phyloP scores from a whole-genome alignment of 2,888 invertebrate genomes.

The Latheticus oryzae region DNA sequence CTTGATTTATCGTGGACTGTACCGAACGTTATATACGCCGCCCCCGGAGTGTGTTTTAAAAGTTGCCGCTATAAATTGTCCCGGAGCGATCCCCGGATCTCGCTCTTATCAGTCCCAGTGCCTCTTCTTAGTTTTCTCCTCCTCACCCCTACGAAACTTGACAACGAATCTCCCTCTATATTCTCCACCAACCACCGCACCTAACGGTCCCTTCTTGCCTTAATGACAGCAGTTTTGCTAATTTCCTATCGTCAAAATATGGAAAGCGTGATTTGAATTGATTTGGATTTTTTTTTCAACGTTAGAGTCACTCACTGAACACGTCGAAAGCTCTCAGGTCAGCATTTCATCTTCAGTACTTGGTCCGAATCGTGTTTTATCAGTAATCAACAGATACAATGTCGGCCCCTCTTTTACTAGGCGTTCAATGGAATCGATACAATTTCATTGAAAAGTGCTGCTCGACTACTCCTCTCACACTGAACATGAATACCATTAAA shows the following conservation, averaged over 20 bases:
- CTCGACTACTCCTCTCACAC: slow-evolving; percentile 37
- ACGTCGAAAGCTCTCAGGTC: slow-evolving; percentile 54
- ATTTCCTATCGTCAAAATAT: slow-evolving; percentile 27
- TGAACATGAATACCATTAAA: slow-evolving; percentile 45
- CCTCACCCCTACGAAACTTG: slow-evolving; percentile 38
- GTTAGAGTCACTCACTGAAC: slow-evolving; percentile 39
- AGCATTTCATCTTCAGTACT: slow-evolving; percentile 57
- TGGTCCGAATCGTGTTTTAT: slow-evolving; percentile 57
- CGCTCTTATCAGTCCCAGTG: slow-evolving; percentile 64
- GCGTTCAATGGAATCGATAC: slow-evolving; percentile 46
- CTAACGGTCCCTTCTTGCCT: slow-evolving; percentile 21
- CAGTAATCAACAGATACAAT: slow-evolving; percentile 52
- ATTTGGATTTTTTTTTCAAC: slow-evolving; percentile 23
- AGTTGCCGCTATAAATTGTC: slow-evolving; percentile 67
- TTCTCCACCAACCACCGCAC: slow-evolving; percentile 31
- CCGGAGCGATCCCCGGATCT: slow-evolving; percentile 66
- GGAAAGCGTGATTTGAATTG: slow-evolving; percentile 33
- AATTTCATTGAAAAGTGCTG: slow-evolving; percentile 45
- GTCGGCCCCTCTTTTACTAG: slow-evolving; percentile 36
- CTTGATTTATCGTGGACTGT: slow-evolving; percentile 54
- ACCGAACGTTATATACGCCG: slow-evolving; percentile 64
- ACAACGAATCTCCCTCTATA: slow-evolving; percentile 41
- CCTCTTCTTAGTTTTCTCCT: slow-evolving; percentile 61
- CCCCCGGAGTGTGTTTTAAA: slow-evolving; percentile 66
- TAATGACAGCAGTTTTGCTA: slow-evolving; percentile 36